These are phyloP conservation scores for Lasioglossum albipes DNA, from an alignment of 1,140 invertebrate genomes.

Conservation along the genomic window DNA sequence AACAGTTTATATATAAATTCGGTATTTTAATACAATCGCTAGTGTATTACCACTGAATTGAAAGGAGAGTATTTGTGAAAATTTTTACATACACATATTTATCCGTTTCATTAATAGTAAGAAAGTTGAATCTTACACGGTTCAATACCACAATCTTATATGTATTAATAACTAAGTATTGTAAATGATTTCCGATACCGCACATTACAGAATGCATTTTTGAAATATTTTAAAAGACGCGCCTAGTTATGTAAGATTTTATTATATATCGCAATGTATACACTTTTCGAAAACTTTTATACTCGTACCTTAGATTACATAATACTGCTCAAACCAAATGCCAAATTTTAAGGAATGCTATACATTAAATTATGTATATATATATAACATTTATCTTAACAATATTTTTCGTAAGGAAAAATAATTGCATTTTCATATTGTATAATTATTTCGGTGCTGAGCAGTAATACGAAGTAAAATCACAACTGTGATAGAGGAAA, in stretches of 20 bases:
- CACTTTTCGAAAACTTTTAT: conserved; percentile 45
- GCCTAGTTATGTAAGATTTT: conserved; percentile 59
- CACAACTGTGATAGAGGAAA: conserved; percentile 62
- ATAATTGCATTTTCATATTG: conserved; percentile 37
- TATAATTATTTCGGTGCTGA: conserved; percentile 26
- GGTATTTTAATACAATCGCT: not conserved
- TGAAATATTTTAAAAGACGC: conserved; percentile 9
- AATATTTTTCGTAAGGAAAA: conserved; percentile 10
- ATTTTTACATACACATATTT: not conserved
- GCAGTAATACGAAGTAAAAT: conserved; percentile 50
- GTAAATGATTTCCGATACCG: conserved; percentile 16
- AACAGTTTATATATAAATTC: conserved; percentile 12
- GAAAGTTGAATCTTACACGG: not conserved
- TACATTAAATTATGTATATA: conserved; percentile 48
- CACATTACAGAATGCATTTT: conserved; percentile 39
- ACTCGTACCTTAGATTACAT: conserved; percentile 50
- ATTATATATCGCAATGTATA: conserved; percentile 50
- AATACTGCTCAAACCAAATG: conserved; percentile 59
- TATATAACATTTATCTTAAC: conserved; percentile 56
- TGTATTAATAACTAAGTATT: conserved; percentile 45
- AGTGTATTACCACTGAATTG: not conserved
- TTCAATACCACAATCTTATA: conserved; percentile 2
- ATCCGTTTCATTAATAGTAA: not conserved
- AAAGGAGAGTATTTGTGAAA: not conserved
- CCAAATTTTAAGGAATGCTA: conserved; percentile 40